phyloP scores from a whole-genome alignment of 2,888 invertebrate species.

The Melanchra persicariae region DNA sequence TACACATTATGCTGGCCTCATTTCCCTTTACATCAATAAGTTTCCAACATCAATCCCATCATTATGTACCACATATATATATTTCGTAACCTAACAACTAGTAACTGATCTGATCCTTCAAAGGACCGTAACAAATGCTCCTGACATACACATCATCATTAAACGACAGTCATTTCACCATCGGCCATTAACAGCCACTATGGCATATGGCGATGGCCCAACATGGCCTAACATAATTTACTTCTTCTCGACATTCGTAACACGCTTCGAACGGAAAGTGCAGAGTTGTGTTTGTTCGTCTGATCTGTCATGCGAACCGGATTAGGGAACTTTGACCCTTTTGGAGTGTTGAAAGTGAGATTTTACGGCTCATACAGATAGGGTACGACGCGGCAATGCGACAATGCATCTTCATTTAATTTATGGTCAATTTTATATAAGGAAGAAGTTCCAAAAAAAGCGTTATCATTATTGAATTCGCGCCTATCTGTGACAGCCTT shows the following conservation, averaged over 20 bases:
- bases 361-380: background rate
- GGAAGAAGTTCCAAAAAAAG: too few relatives aligned
- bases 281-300: conserved; percentile 43
- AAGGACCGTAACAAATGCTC: conserved; percentile 43
- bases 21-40: background rate
- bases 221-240: conserved; percentile 28
- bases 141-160: conserved; percentile 46
- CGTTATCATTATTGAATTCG: too few relatives aligned
- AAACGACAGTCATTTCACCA: conserved; percentile 46
- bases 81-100: conserved; percentile 32
- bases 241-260: conserved; percentile 29
- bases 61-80: background rate
- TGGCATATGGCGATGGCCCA: conserved; percentile 39
- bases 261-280: conserved; percentile 52
- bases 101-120: conserved; percentile 32
- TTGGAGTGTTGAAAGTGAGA: background rate
- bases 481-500: too few relatives aligned
- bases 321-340: conserved; percentile 21
- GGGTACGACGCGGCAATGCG: too few relatives aligned
- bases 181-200: conserved; percentile 32
- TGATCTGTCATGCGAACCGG: conserved; percentile 12
- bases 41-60: background rate
- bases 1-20: too few relatives aligned
- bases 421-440: too few relatives aligned
- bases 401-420: too few relatives aligned